Evolutionary conservation across 2,797 vertebrate species (phyloP), one percentile per base, ranked within the genome.

Genomic region (Bradypodion pumilum): DNA sequence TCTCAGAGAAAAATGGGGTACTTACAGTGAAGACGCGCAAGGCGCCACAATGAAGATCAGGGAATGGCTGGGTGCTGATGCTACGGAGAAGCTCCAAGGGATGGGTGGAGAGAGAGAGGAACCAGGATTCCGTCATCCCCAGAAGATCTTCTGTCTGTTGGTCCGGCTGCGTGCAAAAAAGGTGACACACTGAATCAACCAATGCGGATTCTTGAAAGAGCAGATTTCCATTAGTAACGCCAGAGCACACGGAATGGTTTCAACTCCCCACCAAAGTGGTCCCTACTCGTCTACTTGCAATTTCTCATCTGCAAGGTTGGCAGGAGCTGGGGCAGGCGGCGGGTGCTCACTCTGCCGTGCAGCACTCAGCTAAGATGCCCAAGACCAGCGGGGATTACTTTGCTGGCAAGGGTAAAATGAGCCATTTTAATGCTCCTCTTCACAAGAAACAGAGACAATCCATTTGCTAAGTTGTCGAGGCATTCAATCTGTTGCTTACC

Each of bases 81-180:
- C 94, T 95, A 52, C 95, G 93, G 86, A 99, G 96, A 94, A 98
- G 96, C 25, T 97, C 97, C 94, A 99, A 84, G 0, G 99, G 97
- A 52, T 98, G 95, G 42, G 94, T 95, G 10, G 97, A 97, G 81
- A 99, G 86, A 84, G 96, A 95, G 0, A 89, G 87, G 94, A 99
- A 99, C 98, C 98, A 99, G 1, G 96, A 97, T 89, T 99, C 97
- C 0, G 97, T 96, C 96, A 99, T 95, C 40, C 97, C 96, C 82
- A 99, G 82, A 16, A 99, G 97, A 89, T 99, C 98, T 46, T 99
- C 98, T 0, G 97, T 99, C 94, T 99, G 98, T 83, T 98, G 95
- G 85, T 99, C 98, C 42, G 95, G 94, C 98, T 99, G 83, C 0
- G 37, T 0, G 2, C 0, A 86, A 66, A n/a, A 40, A 44, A 65